Evolutionary conservation across 2,797 vertebrate genomes (phyloP), one percentile per base, ranked within the genome.

Genomic region (Chanos chanos): DNA sequence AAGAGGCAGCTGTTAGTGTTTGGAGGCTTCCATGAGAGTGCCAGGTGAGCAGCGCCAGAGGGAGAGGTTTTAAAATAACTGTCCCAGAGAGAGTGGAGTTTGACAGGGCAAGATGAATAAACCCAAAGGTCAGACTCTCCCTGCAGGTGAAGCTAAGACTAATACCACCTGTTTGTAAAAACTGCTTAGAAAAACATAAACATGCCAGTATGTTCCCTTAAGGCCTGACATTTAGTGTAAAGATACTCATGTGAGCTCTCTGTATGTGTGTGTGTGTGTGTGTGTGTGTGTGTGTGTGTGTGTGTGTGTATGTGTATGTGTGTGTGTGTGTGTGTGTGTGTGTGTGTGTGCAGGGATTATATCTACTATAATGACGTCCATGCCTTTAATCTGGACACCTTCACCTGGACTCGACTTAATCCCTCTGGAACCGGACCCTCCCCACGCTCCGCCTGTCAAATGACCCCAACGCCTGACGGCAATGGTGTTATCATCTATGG

Each of bases 1-100:
- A 98, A 92, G 81, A 90, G 85, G 63, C 94, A 95, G 39, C 84
- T 99, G 59, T 74, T 99, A 3, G 50, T 99, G 68, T 99, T 98
- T 4, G 96, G 96, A 62, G 95, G 95, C n/a, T 98, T 98, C 77
- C 96, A 98, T 13, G 95, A 98, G 77, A 97, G 90, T 4, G 53
- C 87, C 2, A 93, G 94, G 96, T 98, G 66, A 31, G 55, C 10
- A 40, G 30, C n/a, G n/a, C n/a, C n/a, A n/a, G n/a, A n/a, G n/a
- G n/a, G n/a, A n/a, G n/a, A n/a, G n/a, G n/a, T n/a, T n/a, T n/a
- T n/a, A n/a, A n/a, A n/a, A n/a, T n/a, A n/a, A n/a, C n/a, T n/a
- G n/a, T n/a, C n/a, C n/a, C n/a, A n/a, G n/a, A n/a, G n/a, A n/a
- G n/a, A n/a, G n/a, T n/a, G n/a, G n/a, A n/a, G n/a, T n/a, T n/a